These are phyloP conservation scores for Corella eumyota DNA, from an alignment of 23 tunicate genomes.

Conservation along the genomic window DNA sequence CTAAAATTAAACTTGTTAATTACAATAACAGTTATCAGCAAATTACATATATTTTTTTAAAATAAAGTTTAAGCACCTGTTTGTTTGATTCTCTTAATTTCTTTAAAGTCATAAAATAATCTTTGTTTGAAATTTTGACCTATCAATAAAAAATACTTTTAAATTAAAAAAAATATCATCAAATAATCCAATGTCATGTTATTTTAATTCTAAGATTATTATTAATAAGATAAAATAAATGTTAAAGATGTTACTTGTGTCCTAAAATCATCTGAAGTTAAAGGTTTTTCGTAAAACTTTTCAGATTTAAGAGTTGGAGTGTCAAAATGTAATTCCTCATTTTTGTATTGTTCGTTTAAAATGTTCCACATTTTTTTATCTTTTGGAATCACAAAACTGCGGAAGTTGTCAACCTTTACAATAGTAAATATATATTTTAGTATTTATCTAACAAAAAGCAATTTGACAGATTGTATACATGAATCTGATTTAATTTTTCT, in stretches of 20 bases:
- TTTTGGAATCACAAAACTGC: slow-evolving; percentile 28
- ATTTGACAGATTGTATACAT: not conserved
- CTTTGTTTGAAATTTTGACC: slow-evolving; percentile 21
- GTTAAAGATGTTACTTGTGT: slow-evolving; percentile 37
- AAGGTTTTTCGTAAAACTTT: slow-evolving; percentile 34
- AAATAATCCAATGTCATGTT: not conserved
- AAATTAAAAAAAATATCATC: too few species aligned
- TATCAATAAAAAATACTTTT: not conserved
- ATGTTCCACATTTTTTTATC: slow-evolving; percentile 40
- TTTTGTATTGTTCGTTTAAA: slow-evolving; percentile 36
- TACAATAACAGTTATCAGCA: too few species aligned
- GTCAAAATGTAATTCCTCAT: slow-evolving; percentile 37
- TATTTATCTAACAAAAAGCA: not conserved
- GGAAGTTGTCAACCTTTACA: slow-evolving; percentile 55
- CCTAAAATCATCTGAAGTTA: slow-evolving; percentile 35
- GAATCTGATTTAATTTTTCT: too few species aligned
- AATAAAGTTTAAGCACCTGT: slow-evolving; percentile 21
- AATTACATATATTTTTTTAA: not conserved
- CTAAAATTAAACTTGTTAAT: too few species aligned
- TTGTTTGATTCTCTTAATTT: slow-evolving; percentile 27
- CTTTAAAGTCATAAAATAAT: slow-evolving; percentile 8
- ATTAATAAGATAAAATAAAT: too few species aligned
- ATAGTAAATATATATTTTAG: not conserved
- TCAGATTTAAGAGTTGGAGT: slow-evolving; percentile 27
- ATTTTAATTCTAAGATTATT: not conserved